Conservation (phyloP, 2,888 invertebrate species). For the Rhagium mordax region DNA sequence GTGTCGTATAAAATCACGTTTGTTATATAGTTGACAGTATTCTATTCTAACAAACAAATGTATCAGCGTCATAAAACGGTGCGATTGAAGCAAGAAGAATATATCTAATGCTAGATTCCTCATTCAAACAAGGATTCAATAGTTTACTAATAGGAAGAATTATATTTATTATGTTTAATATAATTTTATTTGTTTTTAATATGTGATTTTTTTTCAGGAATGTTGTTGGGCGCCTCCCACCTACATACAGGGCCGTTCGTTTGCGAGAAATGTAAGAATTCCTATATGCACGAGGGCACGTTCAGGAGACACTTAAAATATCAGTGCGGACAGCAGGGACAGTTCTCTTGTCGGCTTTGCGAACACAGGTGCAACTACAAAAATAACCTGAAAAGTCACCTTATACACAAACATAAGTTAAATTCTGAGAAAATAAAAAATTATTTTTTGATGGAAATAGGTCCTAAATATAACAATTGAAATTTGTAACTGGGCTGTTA, state of each 20-base stretch:
- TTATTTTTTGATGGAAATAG: background rate
- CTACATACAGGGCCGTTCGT: background rate
- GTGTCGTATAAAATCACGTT: too few species aligned
- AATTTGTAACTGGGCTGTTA: too few species aligned
- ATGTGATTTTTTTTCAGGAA: background rate
- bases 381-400: conserved; percentile 27
- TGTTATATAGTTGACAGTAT: too few species aligned
- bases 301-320: conserved; percentile 51
- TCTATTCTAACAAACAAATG: too few species aligned
- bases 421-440: background rate
- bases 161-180: too few species aligned
- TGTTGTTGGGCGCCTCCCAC: background rate
- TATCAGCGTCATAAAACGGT: too few species aligned
- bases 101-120: too few species aligned
- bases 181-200: too few species aligned
- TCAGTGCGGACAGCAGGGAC: conserved; percentile 48
- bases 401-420: conserved; percentile 21
- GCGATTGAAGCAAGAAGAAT: too few species aligned
- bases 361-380: conserved; percentile 37
- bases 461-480: too few species aligned
- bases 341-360: conserved; percentile 47
- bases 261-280: conserved; percentile 20
- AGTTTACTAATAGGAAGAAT: too few species aligned
- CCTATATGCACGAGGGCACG: conserved; percentile 1
- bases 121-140: too few species aligned